Percentiles rank a stretch among this genome's conserved stretches.
phyloP scores from a whole-genome alignment of 2,113 vertebrate genomes.

The Pontoporia blainvillei region DNA sequence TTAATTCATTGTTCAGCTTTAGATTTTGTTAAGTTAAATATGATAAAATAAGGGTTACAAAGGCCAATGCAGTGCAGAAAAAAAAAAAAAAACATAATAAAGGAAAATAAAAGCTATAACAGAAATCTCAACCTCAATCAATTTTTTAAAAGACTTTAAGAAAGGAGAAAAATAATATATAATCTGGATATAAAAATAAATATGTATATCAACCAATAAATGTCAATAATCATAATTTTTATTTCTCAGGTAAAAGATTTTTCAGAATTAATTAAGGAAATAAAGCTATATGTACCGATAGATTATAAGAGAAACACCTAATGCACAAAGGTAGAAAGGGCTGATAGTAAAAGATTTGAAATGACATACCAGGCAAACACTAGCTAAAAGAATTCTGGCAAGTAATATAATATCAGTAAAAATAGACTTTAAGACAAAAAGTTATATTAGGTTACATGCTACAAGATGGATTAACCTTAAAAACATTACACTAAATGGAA shows the following conservation, averaged over 20 bases:
- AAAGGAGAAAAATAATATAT: neutral
- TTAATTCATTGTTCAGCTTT: neutral
- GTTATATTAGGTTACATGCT: neutral
- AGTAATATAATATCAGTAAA: neutral
- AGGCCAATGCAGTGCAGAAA: neutral
- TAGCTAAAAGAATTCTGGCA: neutral
- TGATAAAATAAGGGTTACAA: neutral
- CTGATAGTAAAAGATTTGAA: neutral
- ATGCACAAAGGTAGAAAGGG: neutral
- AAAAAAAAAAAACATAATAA: neutral
- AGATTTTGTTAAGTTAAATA: neutral
- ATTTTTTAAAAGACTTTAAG: neutral
- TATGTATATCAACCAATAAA: neutral
- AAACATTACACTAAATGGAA: neutral
- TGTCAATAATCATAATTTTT: neutral
- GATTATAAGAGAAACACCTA: neutral
- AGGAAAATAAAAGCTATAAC: neutral
- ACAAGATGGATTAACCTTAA: neutral
- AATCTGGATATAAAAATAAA: neutral
- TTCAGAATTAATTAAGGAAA: neutral
- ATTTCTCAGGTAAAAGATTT: neutral
- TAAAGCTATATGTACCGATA: neutral
- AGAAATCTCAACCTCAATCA: neutral
- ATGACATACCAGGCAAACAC: neutral
- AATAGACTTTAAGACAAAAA: neutral